These are phyloP conservation scores for Rhynchonycteris naso DNA, from an alignment of 2,797 vertebrate genomes.

Conservation along the genomic window DNA sequence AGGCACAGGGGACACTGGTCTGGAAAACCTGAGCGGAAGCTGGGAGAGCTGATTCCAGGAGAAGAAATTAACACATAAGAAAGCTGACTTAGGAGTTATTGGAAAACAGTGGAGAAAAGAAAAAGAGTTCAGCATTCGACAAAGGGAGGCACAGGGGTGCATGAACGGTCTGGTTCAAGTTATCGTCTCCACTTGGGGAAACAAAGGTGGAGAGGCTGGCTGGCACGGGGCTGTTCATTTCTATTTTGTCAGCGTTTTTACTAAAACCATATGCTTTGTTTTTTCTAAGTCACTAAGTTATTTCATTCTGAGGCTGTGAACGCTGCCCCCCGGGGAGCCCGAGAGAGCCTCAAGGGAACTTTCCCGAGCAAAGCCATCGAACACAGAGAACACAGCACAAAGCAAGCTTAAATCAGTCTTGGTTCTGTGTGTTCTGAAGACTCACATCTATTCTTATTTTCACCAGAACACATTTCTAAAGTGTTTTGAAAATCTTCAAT, in stretches of 20 bases:
- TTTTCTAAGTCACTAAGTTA: slow-evolving; percentile 11
- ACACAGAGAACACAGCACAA: not conserved
- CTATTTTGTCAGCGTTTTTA: slow-evolving; percentile 42
- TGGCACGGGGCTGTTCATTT: not conserved
- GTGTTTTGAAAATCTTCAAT: slow-evolving; percentile 12
- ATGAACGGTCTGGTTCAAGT: not conserved
- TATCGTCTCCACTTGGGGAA: not conserved
- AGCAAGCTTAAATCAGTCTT: not conserved
- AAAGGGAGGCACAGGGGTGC: not conserved
- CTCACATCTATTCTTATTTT: slow-evolving; percentile 6
- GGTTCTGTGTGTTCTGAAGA: not conserved
- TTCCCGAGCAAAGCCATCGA: not conserved
- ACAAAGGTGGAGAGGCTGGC: not conserved
- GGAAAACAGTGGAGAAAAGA: not conserved
- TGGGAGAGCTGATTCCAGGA: not conserved
- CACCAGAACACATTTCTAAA: slow-evolving; percentile 51
- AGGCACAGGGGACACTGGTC: not conserved
- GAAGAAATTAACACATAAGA: slow-evolving; percentile 47
- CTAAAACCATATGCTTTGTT: slow-evolving; percentile 7
- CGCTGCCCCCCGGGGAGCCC: not conserved
- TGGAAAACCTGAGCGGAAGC: not conserved
- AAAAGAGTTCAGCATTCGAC: not conserved
- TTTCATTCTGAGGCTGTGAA: slow-evolving; percentile 30
- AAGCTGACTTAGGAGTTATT: not conserved
- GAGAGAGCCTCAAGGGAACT: not conserved